Conservation (phyloP, 2,888 invertebrate genomes). For the Leuctra nigra region DNA sequence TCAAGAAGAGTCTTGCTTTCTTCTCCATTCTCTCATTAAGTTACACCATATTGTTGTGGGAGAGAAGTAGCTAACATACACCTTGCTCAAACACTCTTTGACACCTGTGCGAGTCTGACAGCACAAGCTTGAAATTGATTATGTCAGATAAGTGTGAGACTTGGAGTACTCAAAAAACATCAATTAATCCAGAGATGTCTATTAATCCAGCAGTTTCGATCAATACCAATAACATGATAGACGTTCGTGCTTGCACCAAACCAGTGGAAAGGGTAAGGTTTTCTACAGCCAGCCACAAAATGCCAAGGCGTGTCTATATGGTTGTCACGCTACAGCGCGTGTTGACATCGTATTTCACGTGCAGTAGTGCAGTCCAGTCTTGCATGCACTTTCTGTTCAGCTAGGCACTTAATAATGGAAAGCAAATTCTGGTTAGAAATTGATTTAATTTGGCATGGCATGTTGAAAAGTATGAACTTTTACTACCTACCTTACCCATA, state of each 20-base stretch:
- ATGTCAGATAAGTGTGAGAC: slow-evolving; percentile 1
- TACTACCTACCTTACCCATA: background rate
- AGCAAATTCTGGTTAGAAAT: too few species aligned
- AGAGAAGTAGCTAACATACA: too few species aligned
- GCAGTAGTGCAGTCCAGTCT: background rate
- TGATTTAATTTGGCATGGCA: too few species aligned
- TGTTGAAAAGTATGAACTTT: too few species aligned
- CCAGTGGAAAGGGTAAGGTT: slow-evolving; percentile 55
- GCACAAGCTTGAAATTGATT: too few species aligned
- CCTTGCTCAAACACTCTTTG: too few species aligned
- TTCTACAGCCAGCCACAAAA: background rate
- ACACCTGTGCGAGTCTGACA: too few species aligned
- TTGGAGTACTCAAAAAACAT: background rate
- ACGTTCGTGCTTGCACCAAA: slow-evolving; percentile 62
- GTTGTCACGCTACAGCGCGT: background rate
- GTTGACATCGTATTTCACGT: background rate
- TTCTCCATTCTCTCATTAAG: too few species aligned
- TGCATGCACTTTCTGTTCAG: background rate
- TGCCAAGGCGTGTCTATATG: background rate
- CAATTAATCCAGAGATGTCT: background rate
- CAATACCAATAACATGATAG: slow-evolving; percentile 36
- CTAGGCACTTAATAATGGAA: too few species aligned
- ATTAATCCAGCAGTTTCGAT: background rate
- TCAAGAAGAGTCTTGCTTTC: too few species aligned
- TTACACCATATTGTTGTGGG: too few species aligned